Evolutionary conservation across 2,113 vertebrate genomes (phyloP).

Genomic region (Oryzias celebensis): DNA sequence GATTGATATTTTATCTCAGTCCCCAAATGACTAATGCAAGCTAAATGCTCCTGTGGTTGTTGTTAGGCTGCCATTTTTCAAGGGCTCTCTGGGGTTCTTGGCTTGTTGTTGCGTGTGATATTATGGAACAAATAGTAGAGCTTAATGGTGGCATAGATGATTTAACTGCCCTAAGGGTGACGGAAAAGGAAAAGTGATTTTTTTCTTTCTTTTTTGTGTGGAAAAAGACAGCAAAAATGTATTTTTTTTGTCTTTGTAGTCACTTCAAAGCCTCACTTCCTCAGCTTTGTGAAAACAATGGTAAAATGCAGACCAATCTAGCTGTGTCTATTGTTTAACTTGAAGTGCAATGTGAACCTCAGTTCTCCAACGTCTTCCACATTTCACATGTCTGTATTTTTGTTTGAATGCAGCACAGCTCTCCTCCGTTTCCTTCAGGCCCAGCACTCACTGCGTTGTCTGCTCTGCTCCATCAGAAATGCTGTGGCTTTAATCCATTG

Average conservation of each 20-base stretch:
- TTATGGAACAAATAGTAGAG: conserved; percentile 71
- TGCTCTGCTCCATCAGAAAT: conserved; percentile 61
- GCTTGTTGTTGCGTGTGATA: conserved; percentile 72
- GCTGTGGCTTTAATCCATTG: conserved; percentile 74
- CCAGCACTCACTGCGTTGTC: conserved; percentile 51
- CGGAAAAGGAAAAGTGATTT: conserved; percentile 57
- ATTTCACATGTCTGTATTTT: conserved; percentile 25
- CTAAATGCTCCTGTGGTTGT: conserved; percentile 67
- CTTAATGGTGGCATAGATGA: conserved; percentile 67
- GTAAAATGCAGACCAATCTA: conserved; percentile 3
- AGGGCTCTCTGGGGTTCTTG: conserved; percentile 64
- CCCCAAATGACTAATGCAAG: conserved; percentile 59
- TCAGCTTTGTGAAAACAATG: conserved; percentile 1
- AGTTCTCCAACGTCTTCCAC: conserved; percentile 14
- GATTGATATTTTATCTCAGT: conserved; percentile 57
- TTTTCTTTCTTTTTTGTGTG: not conserved
- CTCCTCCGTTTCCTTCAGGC: conserved; percentile 43
- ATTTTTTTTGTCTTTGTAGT: conserved; percentile 44
- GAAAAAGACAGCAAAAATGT: conserved; percentile 27
- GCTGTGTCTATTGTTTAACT: conserved; percentile 10
- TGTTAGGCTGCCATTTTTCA: conserved; percentile 69
- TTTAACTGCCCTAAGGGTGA: conserved; percentile 65
- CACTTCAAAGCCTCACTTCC: conserved; percentile 31
- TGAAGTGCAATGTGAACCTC: conserved; percentile 23
- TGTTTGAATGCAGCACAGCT: conserved; percentile 26